These are phyloP conservation scores for Chloebia gouldiae DNA, from an alignment of 2,113 vertebrate genomes.

Conservation along the genomic window DNA sequence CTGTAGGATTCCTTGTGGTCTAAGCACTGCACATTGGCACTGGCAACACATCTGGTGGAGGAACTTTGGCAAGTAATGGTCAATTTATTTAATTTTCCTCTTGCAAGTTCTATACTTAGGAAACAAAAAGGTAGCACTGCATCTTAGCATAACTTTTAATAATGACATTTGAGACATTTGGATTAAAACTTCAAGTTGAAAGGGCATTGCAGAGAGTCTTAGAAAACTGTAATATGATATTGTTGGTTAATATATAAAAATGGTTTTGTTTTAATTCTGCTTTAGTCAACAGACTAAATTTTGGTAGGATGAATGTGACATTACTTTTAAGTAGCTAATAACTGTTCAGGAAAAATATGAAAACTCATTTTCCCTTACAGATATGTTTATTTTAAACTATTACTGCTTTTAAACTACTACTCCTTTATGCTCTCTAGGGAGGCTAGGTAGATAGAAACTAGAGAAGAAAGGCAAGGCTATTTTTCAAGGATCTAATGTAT, in stretches of 20 bases:
- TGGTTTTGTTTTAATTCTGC: background rate
- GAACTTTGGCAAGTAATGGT: background rate
- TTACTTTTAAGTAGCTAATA: background rate
- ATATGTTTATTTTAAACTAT: background rate
- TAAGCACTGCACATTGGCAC: fast-evolving
- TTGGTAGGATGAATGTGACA: background rate
- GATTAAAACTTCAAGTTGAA: background rate
- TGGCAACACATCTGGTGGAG: background rate
- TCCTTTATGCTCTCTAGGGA: background rate
- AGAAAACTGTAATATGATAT: background rate
- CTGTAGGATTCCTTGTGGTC: background rate
- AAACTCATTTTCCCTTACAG: background rate
- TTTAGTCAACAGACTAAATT: background rate
- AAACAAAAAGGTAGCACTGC: background rate
- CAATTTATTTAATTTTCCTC: background rate
- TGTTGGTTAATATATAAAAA: background rate
- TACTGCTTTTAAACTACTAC: background rate
- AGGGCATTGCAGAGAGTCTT: background rate
- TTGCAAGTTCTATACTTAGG: background rate
- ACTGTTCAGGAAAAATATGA: background rate
- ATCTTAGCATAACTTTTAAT: background rate
- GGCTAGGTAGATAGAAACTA: background rate
- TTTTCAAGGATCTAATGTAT: background rate
- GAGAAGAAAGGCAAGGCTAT: background rate
- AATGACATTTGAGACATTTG: background rate